Evolutionary conservation across 2,797 vertebrate species (phyloP), one percentile per base, ranked within the genome.

Genomic region (Mormyrops attenuatus): DNA sequence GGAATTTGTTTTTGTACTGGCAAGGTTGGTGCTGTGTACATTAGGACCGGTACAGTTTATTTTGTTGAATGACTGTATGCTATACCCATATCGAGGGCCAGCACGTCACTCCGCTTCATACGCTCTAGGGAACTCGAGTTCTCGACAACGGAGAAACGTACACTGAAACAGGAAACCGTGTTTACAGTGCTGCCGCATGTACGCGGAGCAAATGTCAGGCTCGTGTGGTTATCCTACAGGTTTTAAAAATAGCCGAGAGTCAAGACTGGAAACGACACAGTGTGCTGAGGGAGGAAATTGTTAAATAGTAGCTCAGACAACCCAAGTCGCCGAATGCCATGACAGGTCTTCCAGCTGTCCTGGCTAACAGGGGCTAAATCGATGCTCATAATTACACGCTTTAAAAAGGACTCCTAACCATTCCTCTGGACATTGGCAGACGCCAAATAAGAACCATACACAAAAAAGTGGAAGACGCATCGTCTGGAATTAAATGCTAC

Each of bases 191-290:
- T 3, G 11, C 13, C 11, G n/a, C 50, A 0, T 7, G 15, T 57
- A 26, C 22, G 26, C 57, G 85, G 85, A 88, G 63, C 49, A 41
- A 82, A 88, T 20, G 60, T 52, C 85, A 38, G 44, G 8, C 60
- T 55, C 22, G 38, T 44, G 38, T 22, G 38, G 44, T 73, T 52
- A 87, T 41, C 55, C 34, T 66, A 80, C 90, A 52, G 69, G 84
- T 34, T 91, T 60, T 93, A 92, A 93, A 93, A 94, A 93, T 92
- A 94, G 92, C 90, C 91, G 30, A 22, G 90, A 90, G 20, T 55
- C 22, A 57, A 92, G 91, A 85, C 85, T 88, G 90, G 91, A 93
- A 93, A 93, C 92, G 92, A 85, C 91, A 57, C 91, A 92, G 92
- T 90, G 63, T 63, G 89, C 92, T 82, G 90, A 94, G 92, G 92